Evolutionary conservation across 2,113 vertebrate genomes (phyloP).

Genomic region (Cygnus atratus): DNA sequence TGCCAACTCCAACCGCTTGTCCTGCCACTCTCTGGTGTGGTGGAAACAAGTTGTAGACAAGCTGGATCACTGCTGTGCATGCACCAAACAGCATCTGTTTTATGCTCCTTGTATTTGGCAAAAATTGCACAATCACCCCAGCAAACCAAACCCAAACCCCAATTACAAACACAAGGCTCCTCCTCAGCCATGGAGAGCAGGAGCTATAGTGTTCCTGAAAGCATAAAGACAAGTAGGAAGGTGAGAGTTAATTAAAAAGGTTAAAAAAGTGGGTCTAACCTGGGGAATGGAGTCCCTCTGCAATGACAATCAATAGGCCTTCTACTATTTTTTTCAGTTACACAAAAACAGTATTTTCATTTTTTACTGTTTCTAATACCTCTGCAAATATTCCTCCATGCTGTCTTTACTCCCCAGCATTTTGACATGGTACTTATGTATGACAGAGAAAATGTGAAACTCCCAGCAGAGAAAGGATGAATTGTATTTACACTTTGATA

Average conservation of each 20-base stretch:
- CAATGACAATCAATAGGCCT: neutral
- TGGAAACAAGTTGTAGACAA: fast-evolving
- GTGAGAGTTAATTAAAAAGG: no score
- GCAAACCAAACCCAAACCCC: neutral
- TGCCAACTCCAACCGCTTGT: neutral
- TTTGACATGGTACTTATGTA: neutral
- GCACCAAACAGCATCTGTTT: fast-evolving
- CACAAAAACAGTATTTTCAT: neutral
- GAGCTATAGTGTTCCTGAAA: no score
- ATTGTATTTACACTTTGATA: neutral
- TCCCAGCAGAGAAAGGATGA: neutral
- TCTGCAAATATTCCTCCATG: neutral
- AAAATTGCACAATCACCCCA: neutral
- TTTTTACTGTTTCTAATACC: neutral
- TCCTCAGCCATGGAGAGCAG: neutral
- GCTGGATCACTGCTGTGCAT: neutral
- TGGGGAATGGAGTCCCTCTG: neutral
- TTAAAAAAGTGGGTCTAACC: neutral
- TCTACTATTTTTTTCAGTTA: neutral
- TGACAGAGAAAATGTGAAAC: fast-evolving
- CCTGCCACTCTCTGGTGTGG: neutral
- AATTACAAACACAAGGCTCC: neutral
- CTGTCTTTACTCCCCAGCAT: neutral
- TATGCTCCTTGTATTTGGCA: fast-evolving
- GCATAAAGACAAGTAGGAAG: no score